Evolutionary conservation across 1,140 invertebrate species (phyloP).

Genomic region (Dolichoris vasculosae): DNA sequence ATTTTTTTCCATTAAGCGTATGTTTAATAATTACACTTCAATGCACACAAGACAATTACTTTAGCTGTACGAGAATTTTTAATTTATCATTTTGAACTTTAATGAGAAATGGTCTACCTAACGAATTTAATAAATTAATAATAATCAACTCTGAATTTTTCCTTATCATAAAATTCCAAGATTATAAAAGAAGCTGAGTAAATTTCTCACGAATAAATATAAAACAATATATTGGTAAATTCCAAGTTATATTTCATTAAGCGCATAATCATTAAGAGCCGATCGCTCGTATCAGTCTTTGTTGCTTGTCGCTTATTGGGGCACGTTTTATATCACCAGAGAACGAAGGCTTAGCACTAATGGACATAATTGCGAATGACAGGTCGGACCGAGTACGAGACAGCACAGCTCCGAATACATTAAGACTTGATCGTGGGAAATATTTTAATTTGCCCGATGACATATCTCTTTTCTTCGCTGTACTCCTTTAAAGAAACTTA

Average conservation of each 20-base stretch:
- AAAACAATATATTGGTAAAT: neutral
- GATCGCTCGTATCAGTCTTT: conserved; percentile 18
- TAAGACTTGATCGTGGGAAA: conserved; percentile 42
- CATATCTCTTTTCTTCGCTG: neutral
- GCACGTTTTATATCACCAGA: conserved; percentile 1
- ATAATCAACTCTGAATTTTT: no score
- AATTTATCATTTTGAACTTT: no score
- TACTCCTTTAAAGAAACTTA: neutral
- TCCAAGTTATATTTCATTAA: neutral
- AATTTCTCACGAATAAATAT: neutral
- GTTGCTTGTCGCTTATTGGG: conserved; percentile 7
- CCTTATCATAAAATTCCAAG: neutral
- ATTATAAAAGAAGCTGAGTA: neutral
- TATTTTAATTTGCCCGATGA: conserved; percentile 22
- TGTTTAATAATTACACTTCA: no score
- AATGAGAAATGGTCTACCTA: no score
- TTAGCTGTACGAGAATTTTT: no score
- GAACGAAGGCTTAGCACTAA: conserved; percentile 39
- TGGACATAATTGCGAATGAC: conserved; percentile 52
- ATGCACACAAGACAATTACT: no score
- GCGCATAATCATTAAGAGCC: conserved; percentile 15
- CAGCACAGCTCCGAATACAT: neutral
- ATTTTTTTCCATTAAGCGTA: no score
- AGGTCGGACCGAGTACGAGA: conserved; percentile 14
- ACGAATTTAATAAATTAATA: no score